Base-by-base conservation (phyloP, 1,140 invertebrate species). In the Neomicropteryx cornuta region DNA sequence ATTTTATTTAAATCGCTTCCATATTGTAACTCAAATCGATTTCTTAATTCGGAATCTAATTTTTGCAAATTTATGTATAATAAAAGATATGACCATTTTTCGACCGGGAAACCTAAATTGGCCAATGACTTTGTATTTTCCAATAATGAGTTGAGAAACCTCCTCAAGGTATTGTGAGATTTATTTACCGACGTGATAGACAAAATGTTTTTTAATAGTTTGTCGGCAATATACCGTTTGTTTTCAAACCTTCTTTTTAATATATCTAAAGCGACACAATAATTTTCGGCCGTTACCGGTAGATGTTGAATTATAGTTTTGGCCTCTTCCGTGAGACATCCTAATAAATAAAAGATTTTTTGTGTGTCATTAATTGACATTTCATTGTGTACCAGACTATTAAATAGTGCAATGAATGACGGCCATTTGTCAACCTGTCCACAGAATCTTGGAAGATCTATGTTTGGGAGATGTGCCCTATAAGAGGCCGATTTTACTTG, bases 11-110 rank as follows among this genome's bases (percentile, higher is more conserved):
- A 27, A 8, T 8, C 23, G 8, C 23, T 27, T 8, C 8, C 13
- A n/a, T n/a, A n/a, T n/a, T n/a, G n/a, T n/a, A n/a, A n/a, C 13
- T 27, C 23, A 27, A 27, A 27, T 27, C 23, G 23, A 27, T 27
- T 13, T 8, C 23, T 8, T 8, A 27, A 13, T 8, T 8, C 23
- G 23, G 13, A 8, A 27, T 27, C 23, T 13, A 27, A 8, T 13
- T 27, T 27, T 27, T 27, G 23, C 13, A 27, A 27, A 13, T 27
- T 27, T 8, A 27, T 27, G 23, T 8, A 27, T 8, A 27, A 8
- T 13, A 27, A 13, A 27, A 27, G 23, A 27, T 27, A 27, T 13
- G 23, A 27, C 23, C 23, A 27, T 13, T 27, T 13, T 13, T 27
- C 23, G 8, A 27, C 23, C 8, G 23, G 23, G 13, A 27, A 27